Conservation (phyloP, 2,888 invertebrate genomes). For the Acanthosepion lycidas region DNA sequence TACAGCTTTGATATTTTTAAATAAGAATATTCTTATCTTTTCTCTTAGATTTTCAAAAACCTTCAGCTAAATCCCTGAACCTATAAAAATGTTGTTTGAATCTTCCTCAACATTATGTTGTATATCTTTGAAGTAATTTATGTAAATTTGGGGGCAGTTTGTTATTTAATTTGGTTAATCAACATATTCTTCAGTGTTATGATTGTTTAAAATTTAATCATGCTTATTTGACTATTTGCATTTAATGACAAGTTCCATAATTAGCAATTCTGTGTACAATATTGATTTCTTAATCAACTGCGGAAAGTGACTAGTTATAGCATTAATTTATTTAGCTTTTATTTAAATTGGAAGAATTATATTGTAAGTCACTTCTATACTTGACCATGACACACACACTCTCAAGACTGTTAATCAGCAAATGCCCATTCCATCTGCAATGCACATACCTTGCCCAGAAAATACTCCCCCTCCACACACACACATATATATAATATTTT, state of each 20-base stretch:
- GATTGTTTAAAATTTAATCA: neutral
- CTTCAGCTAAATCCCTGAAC: neutral
- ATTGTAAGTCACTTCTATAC: neutral
- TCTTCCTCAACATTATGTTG: neutral
- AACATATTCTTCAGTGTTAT: neutral
- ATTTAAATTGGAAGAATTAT: neutral
- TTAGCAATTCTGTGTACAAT: neutral
- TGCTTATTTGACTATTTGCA: neutral
- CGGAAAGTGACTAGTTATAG: neutral
- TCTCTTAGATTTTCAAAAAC: neutral
- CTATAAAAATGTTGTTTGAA: neutral
- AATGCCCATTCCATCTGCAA: slow-evolving; percentile 24
- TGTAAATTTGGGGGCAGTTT: neutral
- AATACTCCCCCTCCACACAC: neutral
- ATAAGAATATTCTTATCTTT: neutral
- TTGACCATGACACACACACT: neutral
- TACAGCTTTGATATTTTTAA: neutral
- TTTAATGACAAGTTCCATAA: slow-evolving; percentile 33
- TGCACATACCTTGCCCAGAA: neutral
- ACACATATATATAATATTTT: neutral
- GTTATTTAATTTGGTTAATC: neutral
- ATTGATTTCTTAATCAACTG: neutral
- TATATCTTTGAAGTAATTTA: neutral
- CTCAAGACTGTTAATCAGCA: neutral
- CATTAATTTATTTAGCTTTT: neutral